Conservation (phyloP, 2,113 vertebrate genomes). For the Micronycteris hirsuta region DNA sequence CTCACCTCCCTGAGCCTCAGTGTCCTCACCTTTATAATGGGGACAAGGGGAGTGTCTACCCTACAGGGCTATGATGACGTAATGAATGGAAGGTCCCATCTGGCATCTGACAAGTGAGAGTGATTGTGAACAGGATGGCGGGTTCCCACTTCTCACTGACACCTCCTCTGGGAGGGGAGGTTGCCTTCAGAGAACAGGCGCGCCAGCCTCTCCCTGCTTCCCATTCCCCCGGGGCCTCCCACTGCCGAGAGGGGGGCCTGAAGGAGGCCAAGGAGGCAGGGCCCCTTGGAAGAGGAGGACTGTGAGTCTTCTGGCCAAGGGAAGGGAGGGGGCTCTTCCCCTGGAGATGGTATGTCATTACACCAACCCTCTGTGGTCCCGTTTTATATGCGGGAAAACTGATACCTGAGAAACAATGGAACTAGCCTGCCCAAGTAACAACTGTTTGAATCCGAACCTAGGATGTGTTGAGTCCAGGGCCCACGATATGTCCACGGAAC, state of each 20-base stretch:
- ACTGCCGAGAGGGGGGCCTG: no score
- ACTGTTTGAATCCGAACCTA: not conserved
- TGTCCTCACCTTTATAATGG: not conserved
- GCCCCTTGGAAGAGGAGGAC: not conserved
- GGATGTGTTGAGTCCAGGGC: not conserved
- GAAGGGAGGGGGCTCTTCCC: not conserved
- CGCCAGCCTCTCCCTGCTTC: not conserved
- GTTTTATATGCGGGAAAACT: not conserved
- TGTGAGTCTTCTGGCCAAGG: no score
- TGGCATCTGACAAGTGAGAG: not conserved
- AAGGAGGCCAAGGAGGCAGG: not conserved
- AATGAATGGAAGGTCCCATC: not conserved
- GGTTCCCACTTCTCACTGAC: not conserved
- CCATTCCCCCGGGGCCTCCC: not conserved
- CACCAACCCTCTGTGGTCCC: not conserved
- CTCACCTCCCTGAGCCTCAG: not conserved
- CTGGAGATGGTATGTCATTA: no score
- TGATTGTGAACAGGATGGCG: not conserved
- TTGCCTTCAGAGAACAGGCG: not conserved
- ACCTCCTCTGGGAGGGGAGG: not conserved
- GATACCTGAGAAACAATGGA: not conserved
- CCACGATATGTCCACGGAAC: not conserved
- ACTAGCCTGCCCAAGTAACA: not conserved
- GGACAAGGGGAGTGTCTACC: rapidly evolving
- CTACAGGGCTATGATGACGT: rapidly evolving